These are phyloP conservation scores for Vultur gryphus DNA, from an alignment of 2,797 vertebrate species.

Conservation along the genomic window DNA sequence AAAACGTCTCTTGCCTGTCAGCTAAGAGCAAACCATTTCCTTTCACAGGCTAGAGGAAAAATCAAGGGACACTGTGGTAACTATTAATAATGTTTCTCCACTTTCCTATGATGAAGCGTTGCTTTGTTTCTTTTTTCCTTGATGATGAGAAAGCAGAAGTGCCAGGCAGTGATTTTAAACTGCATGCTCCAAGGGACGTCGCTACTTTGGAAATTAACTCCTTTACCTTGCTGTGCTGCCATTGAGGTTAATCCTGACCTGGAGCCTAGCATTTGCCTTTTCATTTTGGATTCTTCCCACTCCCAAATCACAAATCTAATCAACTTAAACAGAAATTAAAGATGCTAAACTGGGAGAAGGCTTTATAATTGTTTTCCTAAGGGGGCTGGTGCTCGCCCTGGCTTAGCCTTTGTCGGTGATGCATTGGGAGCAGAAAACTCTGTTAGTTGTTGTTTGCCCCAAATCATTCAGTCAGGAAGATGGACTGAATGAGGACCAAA, in stretches of 20 bases:
- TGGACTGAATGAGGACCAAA: neutral
- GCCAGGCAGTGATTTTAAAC: neutral
- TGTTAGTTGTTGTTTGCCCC: neutral
- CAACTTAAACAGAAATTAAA: neutral
- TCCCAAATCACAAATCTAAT: slow-evolving; percentile 22
- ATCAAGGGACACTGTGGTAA: neutral
- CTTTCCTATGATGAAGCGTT: neutral
- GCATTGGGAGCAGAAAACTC: neutral
- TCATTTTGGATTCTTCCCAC: neutral
- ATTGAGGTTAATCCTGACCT: neutral
- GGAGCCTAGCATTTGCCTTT: neutral
- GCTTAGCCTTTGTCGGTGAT: neutral
- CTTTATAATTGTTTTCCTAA: neutral
- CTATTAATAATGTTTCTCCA: neutral
- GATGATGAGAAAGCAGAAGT: neutral
- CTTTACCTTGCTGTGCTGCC: neutral
- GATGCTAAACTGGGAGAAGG: neutral
- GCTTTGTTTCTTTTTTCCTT: neutral
- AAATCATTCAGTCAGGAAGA: neutral
- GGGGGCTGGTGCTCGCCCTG: neutral
- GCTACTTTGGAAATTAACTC: neutral
- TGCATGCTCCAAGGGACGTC: neutral
- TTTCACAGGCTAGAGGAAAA: neutral
- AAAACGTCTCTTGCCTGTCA: neutral
- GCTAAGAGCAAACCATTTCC: neutral